phyloP scores from a whole-genome alignment of 2,113 vertebrate genomes.

The Oxygymnocypris stewartii region DNA sequence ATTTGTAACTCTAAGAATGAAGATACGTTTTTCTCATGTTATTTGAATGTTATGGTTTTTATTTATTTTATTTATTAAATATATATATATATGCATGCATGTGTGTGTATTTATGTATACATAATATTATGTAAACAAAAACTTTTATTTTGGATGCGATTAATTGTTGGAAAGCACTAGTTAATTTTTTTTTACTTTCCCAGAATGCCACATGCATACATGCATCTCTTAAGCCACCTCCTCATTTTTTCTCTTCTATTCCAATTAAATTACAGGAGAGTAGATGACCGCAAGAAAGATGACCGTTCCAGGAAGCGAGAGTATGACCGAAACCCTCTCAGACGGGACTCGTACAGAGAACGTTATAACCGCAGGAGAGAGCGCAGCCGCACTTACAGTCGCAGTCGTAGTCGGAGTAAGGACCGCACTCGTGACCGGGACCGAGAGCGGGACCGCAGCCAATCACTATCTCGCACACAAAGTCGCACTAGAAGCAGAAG shows the following conservation, averaged over 20 bases:
- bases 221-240: background rate
- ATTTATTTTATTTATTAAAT: no score
- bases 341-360: slow-evolving; percentile 93
- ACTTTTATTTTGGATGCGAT: no score
- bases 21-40: no score
- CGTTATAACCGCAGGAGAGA: slow-evolving; percentile 93
- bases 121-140: no score
- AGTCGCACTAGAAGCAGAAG: slow-evolving; percentile 81
- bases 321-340: slow-evolving; percentile 87
- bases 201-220: background rate
- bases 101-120: no score
- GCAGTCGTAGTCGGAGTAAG: slow-evolving; percentile 95
- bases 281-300: slow-evolving; percentile 93
- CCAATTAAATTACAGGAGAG: slow-evolving; percentile 75
- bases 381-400: slow-evolving; percentile 89
- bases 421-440: slow-evolving; percentile 86
- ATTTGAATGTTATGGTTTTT: no score
- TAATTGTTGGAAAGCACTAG: no score
- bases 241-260: background rate
- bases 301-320: slow-evolving; percentile 95
- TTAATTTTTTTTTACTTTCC: background rate
- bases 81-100: no score
- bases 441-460: slow-evolving; percentile 70
- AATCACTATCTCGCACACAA: slow-evolving; percentile 62
- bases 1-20: no score